These are phyloP conservation scores for pig (Sus scrofa) DNA, from an alignment of 2,113 vertebrate genomes.

Conservation along the genomic window T2T-Sscrofa CM000818.6:105981001-105981500, in stretches of 20 bases:
- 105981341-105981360: not conserved
- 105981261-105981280: constrained; percentile 45
- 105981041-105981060: no score
- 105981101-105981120: no score
- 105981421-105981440: constrained; percentile 44
- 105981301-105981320: constrained; percentile 67
- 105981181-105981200: not conserved
- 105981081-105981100: no score
- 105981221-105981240: constrained; percentile 27
- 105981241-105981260: constrained; percentile 37
- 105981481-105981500: constrained; percentile 12
- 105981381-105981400: not conserved
- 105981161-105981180: no score
- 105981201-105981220: constrained; percentile 23
- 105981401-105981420: constrained; percentile 36
- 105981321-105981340: constrained; percentile 16
- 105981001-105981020: no score
- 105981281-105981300: constrained; percentile 1
- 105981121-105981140: no score
- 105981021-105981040: no score
- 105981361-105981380: constrained; percentile 5
- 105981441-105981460: constrained; percentile 57
- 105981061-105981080: no score
- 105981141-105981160: no score
- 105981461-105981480: not conserved